Evolutionary conservation across 2,113 vertebrate species (phyloP).

Genomic region (Cryptomyrus ogoouensis): DNA sequence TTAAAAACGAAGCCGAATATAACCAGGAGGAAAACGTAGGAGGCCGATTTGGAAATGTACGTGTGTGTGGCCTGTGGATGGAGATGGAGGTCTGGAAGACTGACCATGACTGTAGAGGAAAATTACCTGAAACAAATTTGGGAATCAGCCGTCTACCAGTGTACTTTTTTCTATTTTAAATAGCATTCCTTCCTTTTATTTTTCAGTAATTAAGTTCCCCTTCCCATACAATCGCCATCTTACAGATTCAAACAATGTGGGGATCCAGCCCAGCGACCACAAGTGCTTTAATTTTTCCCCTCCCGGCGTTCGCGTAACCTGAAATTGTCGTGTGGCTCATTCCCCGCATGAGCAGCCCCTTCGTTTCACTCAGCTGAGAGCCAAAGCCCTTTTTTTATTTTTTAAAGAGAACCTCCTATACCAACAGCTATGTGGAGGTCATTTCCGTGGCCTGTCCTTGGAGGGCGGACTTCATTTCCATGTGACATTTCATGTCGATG

Average conservation of each 20-base stretch:
- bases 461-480: background rate
- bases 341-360: constrained; percentile 16
- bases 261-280: background rate
- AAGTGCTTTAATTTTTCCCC: background rate
- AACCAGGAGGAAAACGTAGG: background rate
- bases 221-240: background rate
- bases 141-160: background rate
- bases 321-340: background rate
- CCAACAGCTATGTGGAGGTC: background rate
- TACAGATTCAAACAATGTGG: background rate
- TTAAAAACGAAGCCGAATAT: background rate
- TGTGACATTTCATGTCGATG: background rate
- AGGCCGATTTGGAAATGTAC: background rate
- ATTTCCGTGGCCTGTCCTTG: background rate
- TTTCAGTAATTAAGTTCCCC: background rate
- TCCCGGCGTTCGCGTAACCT: background rate
- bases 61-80: background rate
- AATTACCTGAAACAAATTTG: background rate
- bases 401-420: background rate
- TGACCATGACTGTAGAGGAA: background rate
- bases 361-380: constrained; percentile 3
- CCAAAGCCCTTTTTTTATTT: constrained; percentile 11
- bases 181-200: background rate
- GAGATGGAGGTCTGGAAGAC: background rate
- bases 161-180: background rate